phyloP scores from a whole-genome alignment of 2,888 invertebrate genomes.

The Ptychoptera albimana region DNA sequence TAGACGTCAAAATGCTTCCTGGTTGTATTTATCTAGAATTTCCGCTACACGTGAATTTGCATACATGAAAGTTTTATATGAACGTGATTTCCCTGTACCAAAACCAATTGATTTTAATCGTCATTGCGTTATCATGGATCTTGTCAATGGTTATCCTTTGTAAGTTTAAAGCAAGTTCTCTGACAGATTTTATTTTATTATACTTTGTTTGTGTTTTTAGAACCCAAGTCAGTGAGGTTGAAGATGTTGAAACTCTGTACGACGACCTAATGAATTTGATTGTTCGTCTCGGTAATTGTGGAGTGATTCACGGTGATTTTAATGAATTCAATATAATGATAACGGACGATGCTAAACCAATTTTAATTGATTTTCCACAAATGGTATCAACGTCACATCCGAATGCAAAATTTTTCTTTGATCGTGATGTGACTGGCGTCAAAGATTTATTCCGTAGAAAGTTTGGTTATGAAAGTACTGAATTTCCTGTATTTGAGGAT shows the following conservation, averaged over 20 bases:
- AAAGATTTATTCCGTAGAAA: conserved; percentile 79
- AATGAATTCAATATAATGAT: conserved; percentile 98
- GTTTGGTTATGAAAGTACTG: conserved; percentile 75
- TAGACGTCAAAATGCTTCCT: conserved; percentile 74
- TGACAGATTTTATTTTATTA: not conserved
- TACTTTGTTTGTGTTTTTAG: conserved; percentile 22
- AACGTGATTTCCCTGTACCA: conserved; percentile 87
- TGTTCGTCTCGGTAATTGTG: conserved; percentile 77
- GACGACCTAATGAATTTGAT: conserved; percentile 90
- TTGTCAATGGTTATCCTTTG: conserved; percentile 69
- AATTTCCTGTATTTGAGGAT: conserved; percentile 62
- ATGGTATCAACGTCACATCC: conserved; percentile 91
- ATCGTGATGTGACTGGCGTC: conserved; percentile 88
- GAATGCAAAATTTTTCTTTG: conserved; percentile 85
- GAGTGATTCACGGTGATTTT: conserved; percentile 97
- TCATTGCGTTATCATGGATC: conserved; percentile 93
- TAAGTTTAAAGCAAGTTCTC: conserved; percentile 31
- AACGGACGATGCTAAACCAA: conserved; percentile 57
- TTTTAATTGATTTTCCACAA: conserved; percentile 96
- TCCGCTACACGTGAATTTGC: conserved; percentile 97
- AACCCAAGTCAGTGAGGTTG: conserved; percentile 46
- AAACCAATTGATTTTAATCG: conserved; percentile 86
- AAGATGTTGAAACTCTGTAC: conserved; percentile 62
- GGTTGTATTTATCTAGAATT: conserved; percentile 91
- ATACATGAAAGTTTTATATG: conserved; percentile 87